A percentile compares a stretch with the other conserved stretches of the same genome.
phyloP scores from a whole-genome alignment of 2,888 invertebrate species.

The Pollenia amentaria region DNA sequence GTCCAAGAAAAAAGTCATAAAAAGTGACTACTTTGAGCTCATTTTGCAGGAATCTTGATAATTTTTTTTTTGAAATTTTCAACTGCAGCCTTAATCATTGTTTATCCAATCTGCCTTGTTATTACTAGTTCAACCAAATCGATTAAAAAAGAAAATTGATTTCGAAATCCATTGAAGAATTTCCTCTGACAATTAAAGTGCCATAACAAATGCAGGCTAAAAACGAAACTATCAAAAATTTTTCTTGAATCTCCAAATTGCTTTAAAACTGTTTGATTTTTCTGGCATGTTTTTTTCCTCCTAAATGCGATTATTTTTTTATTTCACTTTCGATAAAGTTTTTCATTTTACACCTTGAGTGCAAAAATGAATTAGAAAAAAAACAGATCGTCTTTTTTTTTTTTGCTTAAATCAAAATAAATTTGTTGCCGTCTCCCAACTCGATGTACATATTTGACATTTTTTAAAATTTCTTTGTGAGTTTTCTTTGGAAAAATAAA shows the following conservation, averaged over 20 bases:
- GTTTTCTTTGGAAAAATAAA: not conserved
- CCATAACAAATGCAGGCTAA: constrained; percentile 2
- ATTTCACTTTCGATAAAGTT: not conserved
- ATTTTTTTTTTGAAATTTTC: no score
- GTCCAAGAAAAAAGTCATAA: no score
- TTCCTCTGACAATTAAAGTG: constrained; percentile 15
- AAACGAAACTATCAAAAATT: not conserved
- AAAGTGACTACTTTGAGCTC: no score
- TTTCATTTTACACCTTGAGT: not conserved
- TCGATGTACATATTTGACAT: no score
- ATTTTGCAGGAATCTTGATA: no score
- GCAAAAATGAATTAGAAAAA: no score
- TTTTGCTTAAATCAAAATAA: not conserved
- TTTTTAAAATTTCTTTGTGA: no score
- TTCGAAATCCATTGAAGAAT: not conserved
- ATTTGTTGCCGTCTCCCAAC: not conserved
- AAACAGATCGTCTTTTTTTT: no score
- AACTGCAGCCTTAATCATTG: no score
- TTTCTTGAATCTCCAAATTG: not conserved
- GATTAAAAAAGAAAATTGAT: constrained; percentile 5
- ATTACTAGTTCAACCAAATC: not conserved
- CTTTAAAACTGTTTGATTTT: not conserved
- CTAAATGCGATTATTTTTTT: not conserved
- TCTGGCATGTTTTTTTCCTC: not conserved
- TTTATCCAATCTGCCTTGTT: not conserved